Percentiles rank a stretch among this genome's conserved stretches.
Evolutionary conservation across 2,113 vertebrate species (phyloP).

Genomic region (Chrysemys picta): DNA sequence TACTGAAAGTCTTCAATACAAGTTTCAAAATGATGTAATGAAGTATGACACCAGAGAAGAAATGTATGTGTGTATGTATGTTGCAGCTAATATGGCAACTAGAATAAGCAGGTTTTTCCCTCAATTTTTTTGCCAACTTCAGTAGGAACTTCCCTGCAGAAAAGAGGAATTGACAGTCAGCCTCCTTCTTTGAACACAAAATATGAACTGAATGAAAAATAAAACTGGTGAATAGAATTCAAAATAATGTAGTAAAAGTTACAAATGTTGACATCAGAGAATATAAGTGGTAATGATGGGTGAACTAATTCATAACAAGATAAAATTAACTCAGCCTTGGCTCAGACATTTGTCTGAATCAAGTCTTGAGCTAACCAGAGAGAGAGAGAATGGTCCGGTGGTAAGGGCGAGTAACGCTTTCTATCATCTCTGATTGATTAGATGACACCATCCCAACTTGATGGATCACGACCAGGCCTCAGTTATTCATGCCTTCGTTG

Average conservation of each 20-base stretch:
- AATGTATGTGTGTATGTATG: slow-evolving; percentile 9
- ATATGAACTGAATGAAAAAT: slow-evolving; percentile 30
- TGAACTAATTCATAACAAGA: background rate
- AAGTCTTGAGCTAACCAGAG: background rate
- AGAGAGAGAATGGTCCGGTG: background rate
- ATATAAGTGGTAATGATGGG: slow-evolving; percentile 9
- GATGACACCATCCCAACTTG: background rate
- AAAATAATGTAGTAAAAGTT: slow-evolving; percentile 55
- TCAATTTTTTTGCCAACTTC: slow-evolving; percentile 41
- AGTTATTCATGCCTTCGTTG: background rate
- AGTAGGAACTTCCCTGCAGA: slow-evolving; percentile 18
- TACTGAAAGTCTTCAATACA: background rate
- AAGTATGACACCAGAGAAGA: slow-evolving; percentile 41
- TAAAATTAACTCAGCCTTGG: background rate
- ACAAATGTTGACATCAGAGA: slow-evolving; percentile 30
- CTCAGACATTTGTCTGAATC: background rate
- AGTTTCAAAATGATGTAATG: slow-evolving; percentile 61
- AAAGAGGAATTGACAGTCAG: slow-evolving; percentile 27
- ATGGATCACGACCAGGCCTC: background rate
- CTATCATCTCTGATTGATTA: background rate
- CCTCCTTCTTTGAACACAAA: background rate
- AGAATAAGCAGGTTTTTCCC: slow-evolving; percentile 26
- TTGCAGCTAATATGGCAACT: slow-evolving; percentile 24
- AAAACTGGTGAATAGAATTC: slow-evolving; percentile 21
- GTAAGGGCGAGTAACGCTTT: background rate